Base-by-base conservation (phyloP, 1,140 invertebrate genomes). In the Drosophila dunni region DNA sequence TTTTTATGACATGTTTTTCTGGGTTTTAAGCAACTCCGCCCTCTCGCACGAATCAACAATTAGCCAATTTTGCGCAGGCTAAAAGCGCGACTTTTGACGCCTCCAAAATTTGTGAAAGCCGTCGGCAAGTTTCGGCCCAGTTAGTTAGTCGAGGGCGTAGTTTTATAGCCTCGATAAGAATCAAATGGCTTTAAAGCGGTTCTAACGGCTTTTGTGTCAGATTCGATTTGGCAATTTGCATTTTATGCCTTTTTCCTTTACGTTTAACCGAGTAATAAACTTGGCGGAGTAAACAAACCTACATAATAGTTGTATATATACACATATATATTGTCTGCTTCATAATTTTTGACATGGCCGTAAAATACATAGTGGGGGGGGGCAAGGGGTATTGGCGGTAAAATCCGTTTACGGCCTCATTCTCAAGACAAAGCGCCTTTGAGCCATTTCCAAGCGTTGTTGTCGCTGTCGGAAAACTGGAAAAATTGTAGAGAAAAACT, bases 281-380 rank as follows among this genome's bases (percentile, higher is more conserved):
- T 50, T 29, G 9, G 46, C 1, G 0, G n/a, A 54, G 24, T 36
- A 45, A 57, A 9, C 45, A 42, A 56, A n/a, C 33, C 44, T 56
- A 40, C 45, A 69, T 40, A 74, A 70, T 74, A 57, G 11, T 45
- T 69, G 42, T 5, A 54, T 68, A 51, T 53, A 33, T 13, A 40
- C 13, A 29, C 24, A 6, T 29, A 29, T 29, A 29, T 29, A 29
- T 62, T 38, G 65, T 7, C 65, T 46, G 65, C 36, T 57, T 70
- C 72, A 75, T 75, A 75, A 70, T 75, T 70, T 75, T 75, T 63
- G 67, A 71, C 44, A 38, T 75, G 58, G 58, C 51, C 67, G 51
- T 70, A 75, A 70, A 70, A 50, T 57, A 63, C 58, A 44, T 42
- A 54, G 44, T 50, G 34, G 33, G 15, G 20, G 42, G 10, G 15